Base-by-base conservation (phyloP, 1,140 invertebrate species). In the Lycorma delicatula region DNA sequence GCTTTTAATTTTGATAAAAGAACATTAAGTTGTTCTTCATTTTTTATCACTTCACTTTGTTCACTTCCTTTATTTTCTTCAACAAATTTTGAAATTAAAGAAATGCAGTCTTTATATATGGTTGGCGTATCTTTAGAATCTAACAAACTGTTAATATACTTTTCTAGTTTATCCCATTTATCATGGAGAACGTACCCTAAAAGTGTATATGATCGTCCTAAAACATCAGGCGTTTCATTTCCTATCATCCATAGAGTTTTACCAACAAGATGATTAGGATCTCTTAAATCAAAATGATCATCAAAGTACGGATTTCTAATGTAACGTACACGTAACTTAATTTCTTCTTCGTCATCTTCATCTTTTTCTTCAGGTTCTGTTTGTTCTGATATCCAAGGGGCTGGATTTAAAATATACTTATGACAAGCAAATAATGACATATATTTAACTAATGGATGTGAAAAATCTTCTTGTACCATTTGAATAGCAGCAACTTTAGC, bases 381-480 rank as follows among this genome's bases (percentile, higher is more conserved):
- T 49, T 68, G 71, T 36, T 67, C 68, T 56, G 72, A 70, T 29
- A 74, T 63, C 81, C 81, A 84, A 18, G 68, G 61, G 22, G 69
- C 51, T 7, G 80, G 79, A 56, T 80, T 74, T 52, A 79, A 74
- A n/a, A 92, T 69, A 70, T 84, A 92, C 63, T 80, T 84, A 55
- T 84, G 81, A 71, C 87, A 89, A 3, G 85, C 80, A 70, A 90
- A 85, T 7, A 93, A 63, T 29, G 80, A 78, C 13, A 97, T 71
- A 31, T 80, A 70, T 65, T 80, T 81, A 0, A 82, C 77, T 23
- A 95, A 78, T 11, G 82, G 79, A 75, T 91, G 81, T 3, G 77
- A 75, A 60, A 81, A 81, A 65, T 94, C 90, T 76, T 97, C 94
- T 74, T 97, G 92, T 25, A 94, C 70, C 86, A 94, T 93, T 50